A percentile compares a stretch with the other conserved stretches of the same genome.
These are phyloP conservation scores for Ctenoplectra terminalis DNA, from an alignment of 1,140 invertebrate species.

Conservation along the genomic window DNA sequence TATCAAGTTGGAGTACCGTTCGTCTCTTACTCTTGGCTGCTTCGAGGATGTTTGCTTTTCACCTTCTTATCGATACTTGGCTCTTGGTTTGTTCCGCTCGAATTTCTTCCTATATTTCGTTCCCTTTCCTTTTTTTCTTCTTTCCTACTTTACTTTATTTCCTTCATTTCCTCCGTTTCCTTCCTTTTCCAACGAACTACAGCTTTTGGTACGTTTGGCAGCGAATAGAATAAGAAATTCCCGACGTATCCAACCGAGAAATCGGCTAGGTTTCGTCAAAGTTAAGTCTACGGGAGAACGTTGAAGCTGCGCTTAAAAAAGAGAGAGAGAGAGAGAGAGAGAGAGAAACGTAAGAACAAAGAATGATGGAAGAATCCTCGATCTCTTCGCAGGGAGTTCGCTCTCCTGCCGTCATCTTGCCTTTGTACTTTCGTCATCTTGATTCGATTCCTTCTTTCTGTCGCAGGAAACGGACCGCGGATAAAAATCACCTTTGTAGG, in stretches of 20 bases:
- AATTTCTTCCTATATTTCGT: slow-evolving; percentile 49
- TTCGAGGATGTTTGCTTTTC: slow-evolving; percentile 53
- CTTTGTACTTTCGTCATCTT: slow-evolving; percentile 70
- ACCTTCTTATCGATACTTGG: slow-evolving; percentile 33
- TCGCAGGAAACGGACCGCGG: slow-evolving; percentile 67
- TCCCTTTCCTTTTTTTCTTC: no score
- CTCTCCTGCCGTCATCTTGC: slow-evolving; percentile 57
- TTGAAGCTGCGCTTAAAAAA: slow-evolving; percentile 57
- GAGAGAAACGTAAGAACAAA: slow-evolving; percentile 41
- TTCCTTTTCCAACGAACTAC: slow-evolving; percentile 27
- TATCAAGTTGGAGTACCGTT: neutral
- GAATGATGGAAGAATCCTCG: slow-evolving; percentile 4
- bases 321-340: neutral
- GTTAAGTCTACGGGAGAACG: slow-evolving; percentile 61
- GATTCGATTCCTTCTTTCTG: slow-evolving; percentile 66
- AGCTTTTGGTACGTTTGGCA: slow-evolving; percentile 52
- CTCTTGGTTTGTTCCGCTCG: slow-evolving; percentile 30
- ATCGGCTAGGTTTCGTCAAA: slow-evolving; percentile 67
- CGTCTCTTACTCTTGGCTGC: neutral
- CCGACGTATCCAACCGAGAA: slow-evolving; percentile 66
- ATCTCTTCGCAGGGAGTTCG: slow-evolving; percentile 42
- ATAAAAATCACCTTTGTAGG: slow-evolving; percentile 68
- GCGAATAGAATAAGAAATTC: slow-evolving; percentile 40
- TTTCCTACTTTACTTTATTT: no score
- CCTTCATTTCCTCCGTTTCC: slow-evolving; percentile 45